Evolutionary conservation across 2,797 vertebrate genomes (phyloP), one percentile per base, ranked within the genome.

Genomic region (Bryconaethiops microstoma): DNA sequence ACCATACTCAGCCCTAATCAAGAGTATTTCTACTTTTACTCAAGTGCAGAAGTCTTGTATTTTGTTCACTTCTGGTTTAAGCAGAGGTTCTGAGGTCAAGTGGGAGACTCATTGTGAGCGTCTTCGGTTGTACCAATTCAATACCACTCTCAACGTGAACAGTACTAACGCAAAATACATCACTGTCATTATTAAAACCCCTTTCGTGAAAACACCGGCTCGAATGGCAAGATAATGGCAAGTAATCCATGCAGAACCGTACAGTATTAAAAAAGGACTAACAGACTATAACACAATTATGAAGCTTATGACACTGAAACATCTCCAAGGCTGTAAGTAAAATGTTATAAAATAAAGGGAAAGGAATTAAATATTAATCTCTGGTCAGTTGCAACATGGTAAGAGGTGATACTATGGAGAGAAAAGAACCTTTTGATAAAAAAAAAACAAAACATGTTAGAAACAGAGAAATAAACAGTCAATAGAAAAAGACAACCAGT

Each of bases 211-310:
- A 65, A 48, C 65, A 74, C 57, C 48, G 55, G 65, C 7, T 68
- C 50, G 81, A 78, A 72, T 69, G 89, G 86, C 89, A 90, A 90
- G 88, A 86, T 60, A 10, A 75, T 45, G 87, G 87, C 89, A 79
- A n/a, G 35, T 85, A 87, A 63, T 83, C 79, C 80, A 79, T 50
- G 17, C 82, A 52, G 65, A 79, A 82, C 23, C 14, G 35, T 25
- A 42, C 72, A 74, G 55, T 60, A 60, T 60, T 23, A 60, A n/a
- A 74, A 23, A 74, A 59, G 17, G 35, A 73, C 50, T 55, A 72
- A 59, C 17, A 72, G 25, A 72, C 25, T 29, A 75, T 68, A 29
- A 73, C 13, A 71, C 45, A 29, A 59, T 40, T n/a, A 74, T 19
- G 54, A 57, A 59, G 54, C 52, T 73, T 55, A 73, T 39, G 45